Evolutionary conservation across 2,113 vertebrate genomes (phyloP), one percentile per base, ranked within the genome.

Genomic region (Silurus meridionalis): DNA sequence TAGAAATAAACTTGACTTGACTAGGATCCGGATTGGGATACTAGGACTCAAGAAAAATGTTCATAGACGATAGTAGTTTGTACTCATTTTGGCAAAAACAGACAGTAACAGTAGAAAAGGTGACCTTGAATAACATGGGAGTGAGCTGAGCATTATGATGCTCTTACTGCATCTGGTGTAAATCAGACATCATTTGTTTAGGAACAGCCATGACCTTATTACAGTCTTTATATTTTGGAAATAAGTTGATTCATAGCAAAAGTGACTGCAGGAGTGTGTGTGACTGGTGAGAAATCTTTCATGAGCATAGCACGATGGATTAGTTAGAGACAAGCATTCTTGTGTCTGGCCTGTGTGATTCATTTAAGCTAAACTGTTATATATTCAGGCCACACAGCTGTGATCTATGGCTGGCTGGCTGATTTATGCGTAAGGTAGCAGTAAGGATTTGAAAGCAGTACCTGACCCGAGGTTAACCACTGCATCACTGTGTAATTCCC

Each of bases 381-480:
- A 57, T 72, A 58, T 4, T 61, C 28, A 28, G 57, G 37, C 66
- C 50, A 28, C 37, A 81, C 85, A 81, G 66, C 85, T 72, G 78
- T 71, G 78, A 57, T 72, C 55, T 28, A 5, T 72, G 37, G 37
- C 37, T 37, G 37, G 8, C n/a, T 67, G 75, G 84, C 17, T 66
- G 53, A 85, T 64, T 85, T 64, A 66, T 78, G 80, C 13, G 10
- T 72, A 9, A 58, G 57, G 66, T 13, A 48, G 64, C 52, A 71
- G 37, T 69, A 13, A 11, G 17, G 74, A 79, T 80, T 61, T 78
- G 58, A 77, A 58, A 64, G 57, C 23, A 85, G 53, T 14, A 69
- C 66, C 78, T 72, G 67, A 86, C 46, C 78, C 84, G 1, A 14
- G 50, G 78, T 81, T 57, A 50, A 50, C 23, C 63, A 60, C 74